Evolutionary conservation across 2,888 invertebrate genomes (phyloP).

Genomic region (Steromphala cineraria): DNA sequence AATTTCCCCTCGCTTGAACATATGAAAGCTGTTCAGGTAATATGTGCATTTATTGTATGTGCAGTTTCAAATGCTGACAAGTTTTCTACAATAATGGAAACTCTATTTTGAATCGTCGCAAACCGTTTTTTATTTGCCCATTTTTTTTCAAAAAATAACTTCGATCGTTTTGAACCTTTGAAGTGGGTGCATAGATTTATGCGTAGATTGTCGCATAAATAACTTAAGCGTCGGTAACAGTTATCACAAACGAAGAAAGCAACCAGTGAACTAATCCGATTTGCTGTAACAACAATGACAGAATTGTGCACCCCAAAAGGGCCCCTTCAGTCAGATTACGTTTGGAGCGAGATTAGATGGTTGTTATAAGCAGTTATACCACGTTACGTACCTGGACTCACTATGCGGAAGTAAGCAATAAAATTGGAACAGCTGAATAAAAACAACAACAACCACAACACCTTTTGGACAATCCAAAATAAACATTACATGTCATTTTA

Average conservation of each 20-base stretch:
- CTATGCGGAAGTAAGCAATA: neutral
- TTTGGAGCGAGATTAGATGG: neutral
- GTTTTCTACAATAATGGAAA: neutral
- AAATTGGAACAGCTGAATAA: too few relatives aligned
- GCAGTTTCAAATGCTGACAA: neutral
- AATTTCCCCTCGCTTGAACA: too few relatives aligned
- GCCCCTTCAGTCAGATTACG: neutral
- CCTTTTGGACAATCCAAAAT: neutral
- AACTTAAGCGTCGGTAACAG: neutral
- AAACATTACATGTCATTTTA: neutral
- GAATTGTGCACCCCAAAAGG: neutral
- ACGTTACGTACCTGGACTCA: neutral
- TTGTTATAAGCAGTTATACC: neutral
- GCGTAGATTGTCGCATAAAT: neutral
- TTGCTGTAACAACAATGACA: neutral
- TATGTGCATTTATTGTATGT: neutral
- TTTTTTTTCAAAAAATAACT: neutral
- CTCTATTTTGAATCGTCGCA: neutral
- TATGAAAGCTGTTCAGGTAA: too few relatives aligned
- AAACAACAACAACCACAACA: neutral
- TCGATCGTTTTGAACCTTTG: neutral
- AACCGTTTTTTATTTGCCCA: neutral
- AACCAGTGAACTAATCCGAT: conserved; percentile 23
- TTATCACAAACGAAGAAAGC: neutral
- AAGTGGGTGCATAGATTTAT: neutral